Conservation (phyloP, 2,113 vertebrate genomes). For the Apus apus region DNA sequence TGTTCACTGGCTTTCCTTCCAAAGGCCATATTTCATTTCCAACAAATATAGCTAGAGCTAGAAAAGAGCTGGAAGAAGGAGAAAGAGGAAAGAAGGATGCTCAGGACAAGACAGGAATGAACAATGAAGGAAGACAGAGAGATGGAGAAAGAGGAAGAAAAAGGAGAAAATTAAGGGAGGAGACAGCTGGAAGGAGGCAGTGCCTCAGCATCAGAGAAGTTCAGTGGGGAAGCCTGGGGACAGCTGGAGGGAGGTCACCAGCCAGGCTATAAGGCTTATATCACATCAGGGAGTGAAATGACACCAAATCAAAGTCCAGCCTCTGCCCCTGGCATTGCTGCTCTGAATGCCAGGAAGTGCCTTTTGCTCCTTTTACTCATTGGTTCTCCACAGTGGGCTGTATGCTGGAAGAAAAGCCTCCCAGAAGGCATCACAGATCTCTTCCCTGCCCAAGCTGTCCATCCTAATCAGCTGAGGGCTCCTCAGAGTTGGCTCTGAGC, state of each 20-base stretch:
- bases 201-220: background rate
- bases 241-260: background rate
- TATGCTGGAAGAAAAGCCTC: background rate
- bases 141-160: background rate
- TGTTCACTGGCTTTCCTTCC: background rate
- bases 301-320: slow-evolving; percentile 13
- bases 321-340: slow-evolving; percentile 14
- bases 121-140: background rate
- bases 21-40: background rate
- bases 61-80: background rate
- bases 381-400: background rate
- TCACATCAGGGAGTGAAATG: background rate
- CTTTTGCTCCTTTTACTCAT: background rate
- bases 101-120: background rate
- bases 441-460: background rate
- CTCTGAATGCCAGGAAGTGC: background rate
- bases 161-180: background rate
- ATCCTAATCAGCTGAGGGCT: background rate
- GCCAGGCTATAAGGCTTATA: slow-evolving; percentile 3
- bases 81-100: background rate
- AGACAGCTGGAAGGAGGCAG: background rate
- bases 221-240: background rate
- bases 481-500: background rate
- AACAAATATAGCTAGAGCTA: background rate
- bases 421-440: background rate